These are phyloP conservation scores for Alviniconcha strummeri DNA, from an alignment of 2,888 invertebrate species.

Conservation along the genomic window DNA sequence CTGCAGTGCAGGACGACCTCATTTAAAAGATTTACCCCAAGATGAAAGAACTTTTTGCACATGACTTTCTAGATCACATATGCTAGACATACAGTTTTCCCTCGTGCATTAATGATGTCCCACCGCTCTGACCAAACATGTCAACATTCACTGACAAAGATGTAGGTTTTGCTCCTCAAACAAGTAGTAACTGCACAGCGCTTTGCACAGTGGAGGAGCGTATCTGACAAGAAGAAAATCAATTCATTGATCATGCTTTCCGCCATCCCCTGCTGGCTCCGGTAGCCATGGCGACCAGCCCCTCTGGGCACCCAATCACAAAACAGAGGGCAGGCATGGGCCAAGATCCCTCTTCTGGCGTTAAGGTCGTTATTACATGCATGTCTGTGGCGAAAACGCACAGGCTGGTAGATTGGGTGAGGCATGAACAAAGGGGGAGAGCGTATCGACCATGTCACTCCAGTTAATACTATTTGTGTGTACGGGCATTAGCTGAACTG, in stretches of 20 bases:
- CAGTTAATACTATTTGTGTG: not conserved
- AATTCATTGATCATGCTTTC: slow-evolving; percentile 47
- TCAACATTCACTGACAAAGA: no score
- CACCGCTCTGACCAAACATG: no score
- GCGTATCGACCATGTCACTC: not conserved
- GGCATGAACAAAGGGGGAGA: not conserved
- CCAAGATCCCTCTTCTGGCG: not conserved
- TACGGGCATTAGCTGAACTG: not conserved
- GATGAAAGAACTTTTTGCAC: no score
- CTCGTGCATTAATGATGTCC: no score
- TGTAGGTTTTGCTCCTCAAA: no score
- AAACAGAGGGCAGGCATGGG: not conserved
- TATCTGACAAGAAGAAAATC: slow-evolving; percentile 40
- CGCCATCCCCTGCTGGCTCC: slow-evolving; percentile 24
- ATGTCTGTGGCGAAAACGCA: not conserved
- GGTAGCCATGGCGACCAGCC: slow-evolving; percentile 38
- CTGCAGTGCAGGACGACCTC: no score
- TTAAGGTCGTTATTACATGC: not conserved
- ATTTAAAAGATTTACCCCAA: no score
- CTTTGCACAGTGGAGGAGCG: not conserved
- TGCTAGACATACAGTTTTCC: no score
- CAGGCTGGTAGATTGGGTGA: not conserved
- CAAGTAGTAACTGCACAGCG: no score
- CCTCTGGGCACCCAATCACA: slow-evolving; percentile 24
- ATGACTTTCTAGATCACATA: no score